Percentiles rank a stretch among this genome's conserved stretches.
These are phyloP conservation scores for Brachypteracias leptosomus DNA, from an alignment of 2,113 vertebrate species.

Conservation along the genomic window DNA sequence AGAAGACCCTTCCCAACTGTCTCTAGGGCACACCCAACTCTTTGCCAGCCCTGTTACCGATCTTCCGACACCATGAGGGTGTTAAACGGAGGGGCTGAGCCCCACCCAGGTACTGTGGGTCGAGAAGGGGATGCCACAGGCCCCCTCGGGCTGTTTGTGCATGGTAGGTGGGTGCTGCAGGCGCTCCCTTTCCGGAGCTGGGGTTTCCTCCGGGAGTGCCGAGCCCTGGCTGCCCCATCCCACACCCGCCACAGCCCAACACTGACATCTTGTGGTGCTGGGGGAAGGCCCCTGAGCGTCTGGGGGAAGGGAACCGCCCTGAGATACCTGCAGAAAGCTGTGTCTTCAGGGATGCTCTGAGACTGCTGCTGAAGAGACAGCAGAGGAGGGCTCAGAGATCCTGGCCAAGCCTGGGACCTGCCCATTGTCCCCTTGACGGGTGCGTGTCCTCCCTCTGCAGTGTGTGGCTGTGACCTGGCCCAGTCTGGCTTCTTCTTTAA, in stretches of 20 bases:
- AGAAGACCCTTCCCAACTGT: neutral
- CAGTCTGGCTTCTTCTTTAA: slow-evolving; percentile 98
- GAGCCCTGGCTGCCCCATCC: neutral
- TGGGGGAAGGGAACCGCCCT: neutral
- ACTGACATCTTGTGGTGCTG: slow-evolving; percentile 58
- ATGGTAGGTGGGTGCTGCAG: neutral
- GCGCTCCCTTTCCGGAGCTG: neutral
- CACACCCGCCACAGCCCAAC: neutral
- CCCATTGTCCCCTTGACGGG: neutral
- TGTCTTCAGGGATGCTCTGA: neutral
- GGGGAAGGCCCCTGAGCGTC: neutral
- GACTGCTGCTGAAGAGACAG: neutral
- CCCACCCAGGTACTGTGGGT: neutral
- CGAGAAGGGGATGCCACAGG: neutral
- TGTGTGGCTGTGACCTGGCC: slow-evolving; percentile 95
- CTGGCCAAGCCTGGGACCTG: neutral
- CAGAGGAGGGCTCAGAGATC: neutral
- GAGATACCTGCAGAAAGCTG: neutral
- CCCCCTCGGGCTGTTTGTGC: neutral
- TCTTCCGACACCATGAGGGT: fast-evolving
- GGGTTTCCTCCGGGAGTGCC: neutral
- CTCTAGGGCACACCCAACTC: neutral
- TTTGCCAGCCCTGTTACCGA: too few relatives aligned
- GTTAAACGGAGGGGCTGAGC: neutral
- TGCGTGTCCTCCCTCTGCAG: slow-evolving; percentile 62